Conservation (phyloP, 2,797 vertebrate genomes). For the Mycteria americana region DNA sequence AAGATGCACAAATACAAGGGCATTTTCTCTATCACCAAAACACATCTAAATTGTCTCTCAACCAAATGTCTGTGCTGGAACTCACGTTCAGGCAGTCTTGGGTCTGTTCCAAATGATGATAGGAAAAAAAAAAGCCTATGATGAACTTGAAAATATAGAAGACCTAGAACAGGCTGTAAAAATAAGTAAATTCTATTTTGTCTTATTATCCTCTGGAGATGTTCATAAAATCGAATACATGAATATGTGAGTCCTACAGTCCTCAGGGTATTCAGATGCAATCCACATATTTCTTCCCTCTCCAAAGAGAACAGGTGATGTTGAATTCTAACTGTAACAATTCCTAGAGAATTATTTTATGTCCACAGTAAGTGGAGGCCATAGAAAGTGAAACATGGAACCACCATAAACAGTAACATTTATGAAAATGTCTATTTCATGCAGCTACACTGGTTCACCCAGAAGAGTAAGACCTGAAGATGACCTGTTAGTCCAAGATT, state of each 20-base stretch:
- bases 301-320: background rate
- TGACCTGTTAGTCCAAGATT: background rate
- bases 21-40: constrained; percentile 10
- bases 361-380: background rate
- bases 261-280: background rate
- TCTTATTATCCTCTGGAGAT: background rate
- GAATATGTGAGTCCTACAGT: background rate
- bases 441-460: background rate
- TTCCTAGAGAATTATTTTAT: background rate
- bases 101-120: background rate
- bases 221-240: background rate
- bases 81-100: background rate
- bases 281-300: background rate
- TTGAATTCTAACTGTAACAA: background rate
- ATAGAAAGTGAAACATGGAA: background rate
- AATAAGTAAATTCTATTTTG: constrained; percentile 11
- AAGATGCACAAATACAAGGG: background rate
- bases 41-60: constrained; percentile 32
- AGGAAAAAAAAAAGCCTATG: background rate
- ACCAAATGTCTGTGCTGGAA: constrained; percentile 5
- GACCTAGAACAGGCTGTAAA: background rate
- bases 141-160: background rate
- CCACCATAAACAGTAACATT: background rate
- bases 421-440: background rate
- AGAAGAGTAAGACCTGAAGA: background rate